A percentile compares a stretch with the other conserved stretches of the same genome.
Evolutionary conservation across 1,140 invertebrate species (phyloP).

Genomic region (Manduca sexta): DNA sequence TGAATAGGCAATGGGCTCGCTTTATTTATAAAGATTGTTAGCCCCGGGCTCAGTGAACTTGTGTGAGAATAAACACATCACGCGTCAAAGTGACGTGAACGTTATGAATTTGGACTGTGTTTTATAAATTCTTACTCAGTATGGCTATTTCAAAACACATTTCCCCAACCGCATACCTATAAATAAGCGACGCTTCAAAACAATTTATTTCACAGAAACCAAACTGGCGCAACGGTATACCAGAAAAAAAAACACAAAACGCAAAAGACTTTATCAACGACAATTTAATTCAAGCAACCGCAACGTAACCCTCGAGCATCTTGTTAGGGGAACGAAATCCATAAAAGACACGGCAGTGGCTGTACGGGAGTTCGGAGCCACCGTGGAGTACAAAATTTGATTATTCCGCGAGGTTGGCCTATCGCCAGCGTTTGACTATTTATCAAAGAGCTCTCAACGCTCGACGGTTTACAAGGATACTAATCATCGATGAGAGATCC

Average conservation of each 20-base stretch:
- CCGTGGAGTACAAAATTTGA: conserved; percentile 63
- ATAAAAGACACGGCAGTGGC: conserved; percentile 63
- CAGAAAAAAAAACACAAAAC: conserved; percentile 47
- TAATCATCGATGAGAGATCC: conserved; percentile 55
- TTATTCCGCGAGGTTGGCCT: conserved; percentile 71
- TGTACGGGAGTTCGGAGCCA: conserved; percentile 36
- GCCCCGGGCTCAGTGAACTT: conserved; percentile 54
- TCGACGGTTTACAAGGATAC: conserved; percentile 63
- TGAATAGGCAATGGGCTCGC: conserved; percentile 71
- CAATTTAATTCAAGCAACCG: conserved; percentile 66
- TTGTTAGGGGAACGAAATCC: conserved; percentile 68
- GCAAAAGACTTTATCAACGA: conserved; percentile 61
- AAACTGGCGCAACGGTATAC: conserved; percentile 4
- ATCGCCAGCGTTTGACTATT: conserved; percentile 67
- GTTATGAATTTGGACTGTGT: not conserved
- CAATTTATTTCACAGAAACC: not conserved
- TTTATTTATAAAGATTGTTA: conserved; percentile 73
- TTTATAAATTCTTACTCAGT: too few relatives aligned
- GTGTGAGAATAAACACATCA: conserved; percentile 57
- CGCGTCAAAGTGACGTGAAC: not conserved
- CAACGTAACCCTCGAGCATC: conserved; percentile 53
- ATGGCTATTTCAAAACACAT: too few relatives aligned
- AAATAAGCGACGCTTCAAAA: too few relatives aligned
- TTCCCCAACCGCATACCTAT: too few relatives aligned
- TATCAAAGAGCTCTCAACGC: conserved; percentile 55